Evolutionary conservation across 2,888 invertebrate genomes (phyloP).

Genomic region (Iphiclides podalirius): DNA sequence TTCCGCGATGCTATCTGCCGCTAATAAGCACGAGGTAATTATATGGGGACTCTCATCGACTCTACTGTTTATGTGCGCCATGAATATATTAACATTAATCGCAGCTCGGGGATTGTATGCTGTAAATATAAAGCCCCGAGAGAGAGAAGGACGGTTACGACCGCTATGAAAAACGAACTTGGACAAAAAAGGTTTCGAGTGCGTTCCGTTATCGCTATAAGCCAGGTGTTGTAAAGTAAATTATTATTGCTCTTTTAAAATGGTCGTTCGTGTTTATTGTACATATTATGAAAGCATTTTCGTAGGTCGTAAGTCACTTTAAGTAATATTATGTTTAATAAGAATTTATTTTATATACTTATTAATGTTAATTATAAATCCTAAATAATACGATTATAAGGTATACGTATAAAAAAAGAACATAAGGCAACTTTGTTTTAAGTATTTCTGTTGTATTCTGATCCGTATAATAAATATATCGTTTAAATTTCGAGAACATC

Average conservation of each 20-base stretch:
- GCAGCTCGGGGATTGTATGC: constrained; percentile 13
- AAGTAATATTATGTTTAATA: background rate
- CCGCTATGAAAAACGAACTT: constrained; percentile 39
- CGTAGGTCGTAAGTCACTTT: constrained; percentile 28
- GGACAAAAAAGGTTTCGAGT: constrained; percentile 37
- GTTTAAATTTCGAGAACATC: no score
- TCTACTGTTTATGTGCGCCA: constrained; percentile 44
- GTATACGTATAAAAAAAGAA: no score
- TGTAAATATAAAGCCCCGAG: constrained; percentile 28
- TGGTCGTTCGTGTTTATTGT: constrained; percentile 36
- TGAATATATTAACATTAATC: constrained; percentile 53
- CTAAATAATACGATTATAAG: no score
- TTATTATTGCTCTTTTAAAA: constrained; percentile 44
- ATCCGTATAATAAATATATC: no score
- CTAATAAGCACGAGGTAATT: constrained; percentile 57
- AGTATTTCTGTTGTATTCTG: no score
- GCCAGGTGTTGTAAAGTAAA: constrained; percentile 48
- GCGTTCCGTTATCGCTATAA: constrained; percentile 36
- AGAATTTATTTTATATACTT: background rate
- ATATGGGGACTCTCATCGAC: constrained; percentile 46
- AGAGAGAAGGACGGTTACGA: constrained; percentile 36
- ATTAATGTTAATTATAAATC: no score
- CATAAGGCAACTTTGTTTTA: no score
- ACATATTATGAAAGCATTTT: constrained; percentile 8
- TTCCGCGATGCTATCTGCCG: constrained; percentile 49